Evolutionary conservation across 2,113 vertebrate genomes (phyloP).

Genomic region (Mormyrus iriodes): DNA sequence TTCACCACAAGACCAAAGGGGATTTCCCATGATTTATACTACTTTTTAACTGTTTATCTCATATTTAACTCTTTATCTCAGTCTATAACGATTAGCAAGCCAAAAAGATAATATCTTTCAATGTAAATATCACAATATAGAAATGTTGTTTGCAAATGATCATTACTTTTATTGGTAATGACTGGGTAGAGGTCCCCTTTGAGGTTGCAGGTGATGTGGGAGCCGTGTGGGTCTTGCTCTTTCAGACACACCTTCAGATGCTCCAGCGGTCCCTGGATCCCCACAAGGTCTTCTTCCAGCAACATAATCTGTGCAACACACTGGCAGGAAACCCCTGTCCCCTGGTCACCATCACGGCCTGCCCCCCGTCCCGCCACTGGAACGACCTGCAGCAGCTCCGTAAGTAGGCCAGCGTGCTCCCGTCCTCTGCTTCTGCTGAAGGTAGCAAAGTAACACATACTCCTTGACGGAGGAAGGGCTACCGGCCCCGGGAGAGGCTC

Average conservation of each 20-base stretch:
- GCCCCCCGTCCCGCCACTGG: conserved; percentile 61
- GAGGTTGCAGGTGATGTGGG: not conserved
- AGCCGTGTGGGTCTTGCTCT: conserved; percentile 20
- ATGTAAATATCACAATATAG: too few relatives aligned
- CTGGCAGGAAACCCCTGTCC: conserved; percentile 80
- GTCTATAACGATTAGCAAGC: not conserved
- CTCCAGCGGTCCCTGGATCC: conserved; percentile 65
- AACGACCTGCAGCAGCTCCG: conserved; percentile 72
- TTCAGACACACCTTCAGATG: conserved; percentile 75
- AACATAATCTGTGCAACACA: conserved; percentile 70
- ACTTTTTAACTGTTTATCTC: not conserved
- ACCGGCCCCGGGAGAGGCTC: not conserved
- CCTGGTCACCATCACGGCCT: conserved; percentile 81
- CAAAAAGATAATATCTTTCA: not conserved
- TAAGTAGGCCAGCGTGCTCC: conserved; percentile 56
- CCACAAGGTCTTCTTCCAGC: conserved; percentile 69
- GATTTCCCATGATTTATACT: not conserved
- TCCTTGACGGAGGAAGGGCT: not conserved
- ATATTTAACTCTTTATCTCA: not conserved
- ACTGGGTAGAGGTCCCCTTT: not conserved
- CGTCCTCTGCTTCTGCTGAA: not conserved
- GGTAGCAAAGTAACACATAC: not conserved
- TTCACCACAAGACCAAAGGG: not conserved
- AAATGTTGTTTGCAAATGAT: not conserved
- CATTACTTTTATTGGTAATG: not conserved